phyloP scores from a whole-genome alignment of 2,797 vertebrate species.

The Falco cherrug region DNA sequence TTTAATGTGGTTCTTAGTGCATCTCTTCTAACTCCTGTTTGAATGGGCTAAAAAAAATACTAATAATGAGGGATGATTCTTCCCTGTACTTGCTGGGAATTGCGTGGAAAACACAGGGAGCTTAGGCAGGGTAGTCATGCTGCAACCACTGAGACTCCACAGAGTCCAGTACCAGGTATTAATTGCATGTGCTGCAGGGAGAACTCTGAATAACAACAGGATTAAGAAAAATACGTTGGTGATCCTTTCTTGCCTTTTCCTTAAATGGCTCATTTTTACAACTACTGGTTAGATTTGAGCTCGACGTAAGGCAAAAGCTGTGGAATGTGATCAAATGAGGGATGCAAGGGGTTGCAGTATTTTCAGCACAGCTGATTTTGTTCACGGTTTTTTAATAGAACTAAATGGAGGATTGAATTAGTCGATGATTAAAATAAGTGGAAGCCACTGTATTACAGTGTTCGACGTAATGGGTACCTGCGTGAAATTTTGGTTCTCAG shows the following conservation, averaged over 20 bases:
- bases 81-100: constrained; percentile 25
- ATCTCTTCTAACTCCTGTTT: constrained; percentile 33
- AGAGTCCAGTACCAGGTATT: background rate
- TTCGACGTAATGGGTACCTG: background rate
- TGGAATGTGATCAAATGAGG: background rate
- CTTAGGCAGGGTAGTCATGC: background rate
- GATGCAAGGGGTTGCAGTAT: background rate
- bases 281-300: background rate
- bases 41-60: background rate
- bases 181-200: constrained; percentile 2
- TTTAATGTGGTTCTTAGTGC: constrained; percentile 52
- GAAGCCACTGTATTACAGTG: background rate
- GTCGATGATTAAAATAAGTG: background rate
- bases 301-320: constrained; percentile 11
- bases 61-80: constrained; percentile 32
- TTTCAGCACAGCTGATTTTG: background rate
- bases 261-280: background rate
- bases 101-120: constrained; percentile 4
- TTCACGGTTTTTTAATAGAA: background rate
- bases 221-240: background rate
- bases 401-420: constrained; percentile 14
- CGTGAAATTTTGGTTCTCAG: background rate
- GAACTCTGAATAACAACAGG: background rate
- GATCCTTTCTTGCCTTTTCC: background rate
- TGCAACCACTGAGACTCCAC: background rate